Conservation (phyloP, 2,888 invertebrate species). For the Baronia brevicornis region DNA sequence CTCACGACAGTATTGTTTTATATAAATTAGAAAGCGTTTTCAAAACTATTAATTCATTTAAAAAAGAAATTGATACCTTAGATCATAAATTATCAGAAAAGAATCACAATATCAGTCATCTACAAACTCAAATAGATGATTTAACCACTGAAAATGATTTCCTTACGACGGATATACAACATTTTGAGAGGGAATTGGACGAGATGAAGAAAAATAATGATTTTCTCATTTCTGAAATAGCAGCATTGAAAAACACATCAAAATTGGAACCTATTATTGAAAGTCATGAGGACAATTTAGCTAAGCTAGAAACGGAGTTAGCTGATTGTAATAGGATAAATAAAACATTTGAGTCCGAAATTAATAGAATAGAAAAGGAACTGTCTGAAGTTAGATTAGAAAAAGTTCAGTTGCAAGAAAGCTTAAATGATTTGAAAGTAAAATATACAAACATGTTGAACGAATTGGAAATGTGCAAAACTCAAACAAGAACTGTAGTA, state of each 20-base stretch:
- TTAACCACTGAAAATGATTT: slow-evolving; percentile 67
- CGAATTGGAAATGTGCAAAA: slow-evolving; percentile 56
- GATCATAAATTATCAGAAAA: slow-evolving; percentile 76
- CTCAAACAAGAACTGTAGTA: slow-evolving; percentile 61
- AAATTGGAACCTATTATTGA: slow-evolving; percentile 83
- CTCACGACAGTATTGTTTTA: slow-evolving; percentile 48
- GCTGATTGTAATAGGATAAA: slow-evolving; percentile 77
- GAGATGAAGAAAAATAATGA: slow-evolving; percentile 84
- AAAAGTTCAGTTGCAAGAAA: slow-evolving; percentile 64
- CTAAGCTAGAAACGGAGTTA: slow-evolving; percentile 78
- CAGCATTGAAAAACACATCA: slow-evolving; percentile 77
- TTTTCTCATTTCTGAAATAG: slow-evolving; percentile 79
- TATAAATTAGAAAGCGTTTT: slow-evolving; percentile 71
- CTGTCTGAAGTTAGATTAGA: slow-evolving; percentile 57
- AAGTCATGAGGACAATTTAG: slow-evolving; percentile 81
- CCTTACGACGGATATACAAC: slow-evolving; percentile 60
- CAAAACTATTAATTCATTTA: slow-evolving; percentile 73
- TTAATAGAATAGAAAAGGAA: slow-evolving; percentile 73
- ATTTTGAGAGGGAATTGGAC: slow-evolving; percentile 76
- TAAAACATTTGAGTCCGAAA: slow-evolving; percentile 76
- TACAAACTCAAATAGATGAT: slow-evolving; percentile 75
- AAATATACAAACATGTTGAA: slow-evolving; percentile 71
- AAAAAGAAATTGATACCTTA: slow-evolving; percentile 74
- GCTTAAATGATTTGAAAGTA: slow-evolving; percentile 66
- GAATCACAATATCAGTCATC: slow-evolving; percentile 66